Evolutionary conservation across 2,113 vertebrate species (phyloP).

Genomic region (Ondatra zibethicus): DNA sequence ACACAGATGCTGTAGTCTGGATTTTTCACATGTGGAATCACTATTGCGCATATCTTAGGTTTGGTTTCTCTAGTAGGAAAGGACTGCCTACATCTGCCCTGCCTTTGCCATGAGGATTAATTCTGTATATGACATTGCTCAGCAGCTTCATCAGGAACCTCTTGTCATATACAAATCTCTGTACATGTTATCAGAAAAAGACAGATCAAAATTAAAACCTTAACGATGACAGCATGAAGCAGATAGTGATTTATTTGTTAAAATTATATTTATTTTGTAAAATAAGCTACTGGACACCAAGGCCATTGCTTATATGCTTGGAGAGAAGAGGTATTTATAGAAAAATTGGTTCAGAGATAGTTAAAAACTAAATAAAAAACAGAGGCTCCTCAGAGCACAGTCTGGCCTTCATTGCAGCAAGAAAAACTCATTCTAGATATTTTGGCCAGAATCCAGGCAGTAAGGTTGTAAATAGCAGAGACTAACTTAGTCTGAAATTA

Average conservation of each 20-base stretch:
- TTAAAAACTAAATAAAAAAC: background rate
- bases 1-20: background rate
- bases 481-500: slow-evolving; percentile 4
- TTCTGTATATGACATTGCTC: background rate
- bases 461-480: slow-evolving; percentile 23
- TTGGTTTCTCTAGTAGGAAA: background rate
- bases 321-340: background rate
- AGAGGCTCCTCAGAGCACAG: background rate
- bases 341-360: background rate
- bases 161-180: background rate
- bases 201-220: background rate
- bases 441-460: background rate
- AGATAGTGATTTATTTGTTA: background rate
- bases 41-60: background rate
- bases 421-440: background rate
- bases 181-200: background rate
- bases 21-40: background rate
- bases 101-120: background rate
- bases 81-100: too few species aligned
- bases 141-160: background rate
- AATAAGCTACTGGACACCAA: background rate
- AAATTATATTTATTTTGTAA: background rate
- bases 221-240: background rate
- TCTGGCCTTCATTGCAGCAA: background rate
- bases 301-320: background rate